Evolutionary conservation across 2,113 vertebrate genomes (phyloP).

Genomic region (Brachyhypopomus gauderio): DNA sequence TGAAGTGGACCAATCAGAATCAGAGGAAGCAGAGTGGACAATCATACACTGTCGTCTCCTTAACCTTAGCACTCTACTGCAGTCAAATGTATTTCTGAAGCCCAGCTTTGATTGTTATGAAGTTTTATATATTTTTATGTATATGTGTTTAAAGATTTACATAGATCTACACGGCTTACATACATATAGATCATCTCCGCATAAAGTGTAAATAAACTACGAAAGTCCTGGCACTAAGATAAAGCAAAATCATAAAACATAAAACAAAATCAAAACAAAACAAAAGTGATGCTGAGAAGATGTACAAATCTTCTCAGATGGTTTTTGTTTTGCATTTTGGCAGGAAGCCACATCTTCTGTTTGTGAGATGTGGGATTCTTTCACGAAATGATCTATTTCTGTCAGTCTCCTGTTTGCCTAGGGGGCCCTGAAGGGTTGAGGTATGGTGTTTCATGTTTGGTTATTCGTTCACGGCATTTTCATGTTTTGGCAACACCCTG

Average conservation of each 20-base stretch:
- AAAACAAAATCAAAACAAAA: neutral
- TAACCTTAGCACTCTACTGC: too few relatives aligned
- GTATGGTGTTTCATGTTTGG: slow-evolving; percentile 49
- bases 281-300: neutral
- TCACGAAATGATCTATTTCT: slow-evolving; percentile 44
- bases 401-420: slow-evolving; percentile 37
- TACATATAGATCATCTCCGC: neutral
- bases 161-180: too few relatives aligned
- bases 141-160: too few relatives aligned
- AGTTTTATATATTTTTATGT: too few relatives aligned
- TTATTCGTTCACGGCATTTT: slow-evolving; percentile 38
- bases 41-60: too few relatives aligned
- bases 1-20: too few relatives aligned
- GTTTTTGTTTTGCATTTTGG: slow-evolving; percentile 18
- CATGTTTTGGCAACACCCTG: slow-evolving; percentile 39
- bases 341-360: slow-evolving; percentile 7
- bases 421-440: slow-evolving; percentile 34
- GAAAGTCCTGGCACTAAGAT: neutral
- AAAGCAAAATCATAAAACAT: neutral
- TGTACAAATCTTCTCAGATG: neutral
- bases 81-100: too few relatives aligned
- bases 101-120: too few relatives aligned
- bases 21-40: too few relatives aligned
- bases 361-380: slow-evolving; percentile 35
- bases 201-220: neutral